These are phyloP conservation scores for Ceyx cyanopectus DNA, from an alignment of 2,113 vertebrate genomes.

Conservation along the genomic window DNA sequence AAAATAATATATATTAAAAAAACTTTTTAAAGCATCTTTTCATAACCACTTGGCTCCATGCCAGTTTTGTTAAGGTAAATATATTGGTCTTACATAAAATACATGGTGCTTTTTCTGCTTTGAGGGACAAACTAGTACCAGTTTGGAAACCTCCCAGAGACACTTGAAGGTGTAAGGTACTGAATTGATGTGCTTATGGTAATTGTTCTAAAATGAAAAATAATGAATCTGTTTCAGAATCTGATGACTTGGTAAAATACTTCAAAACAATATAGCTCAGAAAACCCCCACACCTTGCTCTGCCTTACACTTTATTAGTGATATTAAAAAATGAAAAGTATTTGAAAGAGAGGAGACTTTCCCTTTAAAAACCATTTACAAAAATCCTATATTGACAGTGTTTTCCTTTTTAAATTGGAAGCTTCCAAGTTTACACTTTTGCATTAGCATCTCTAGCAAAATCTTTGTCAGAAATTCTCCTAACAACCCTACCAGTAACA, in stretches of 20 bases:
- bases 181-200: not conserved
- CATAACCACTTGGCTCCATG: not conserved
- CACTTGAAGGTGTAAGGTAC: not conserved
- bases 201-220: not conserved
- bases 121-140: not conserved
- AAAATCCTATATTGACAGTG: not conserved
- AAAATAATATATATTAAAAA: no score
- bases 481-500: not conserved
- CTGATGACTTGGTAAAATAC: not conserved
- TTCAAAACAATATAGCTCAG: not conserved
- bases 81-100: not conserved
- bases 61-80: not conserved
- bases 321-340: not conserved
- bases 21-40: not conserved
- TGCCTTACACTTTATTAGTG: not conserved
- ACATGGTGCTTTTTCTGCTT: not conserved
- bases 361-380: not conserved
- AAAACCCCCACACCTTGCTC: rapidly evolving
- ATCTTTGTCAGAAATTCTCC: not conserved
- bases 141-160: not conserved
- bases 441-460: not conserved
- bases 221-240: not conserved
- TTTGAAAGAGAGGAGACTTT: not conserved
- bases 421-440: not conserved
- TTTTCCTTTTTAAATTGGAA: not conserved